phyloP scores from a whole-genome alignment of 2,113 vertebrate species.

The Egretta garzetta region DNA sequence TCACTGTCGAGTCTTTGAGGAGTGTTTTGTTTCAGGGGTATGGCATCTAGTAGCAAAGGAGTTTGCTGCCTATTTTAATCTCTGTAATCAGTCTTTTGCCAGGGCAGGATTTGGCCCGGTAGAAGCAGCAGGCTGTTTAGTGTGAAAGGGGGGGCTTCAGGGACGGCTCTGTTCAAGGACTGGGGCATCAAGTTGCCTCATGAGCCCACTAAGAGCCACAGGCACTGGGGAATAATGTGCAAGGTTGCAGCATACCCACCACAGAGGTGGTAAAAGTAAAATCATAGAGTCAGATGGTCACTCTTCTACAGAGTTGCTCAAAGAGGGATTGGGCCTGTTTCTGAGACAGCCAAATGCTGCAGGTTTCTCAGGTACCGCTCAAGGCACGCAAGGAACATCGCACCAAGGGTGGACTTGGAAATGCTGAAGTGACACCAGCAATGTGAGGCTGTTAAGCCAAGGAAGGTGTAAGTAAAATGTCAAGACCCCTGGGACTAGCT shows the following conservation, averaged over 20 bases:
- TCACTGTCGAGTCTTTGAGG: neutral
- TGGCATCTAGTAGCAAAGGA: neutral
- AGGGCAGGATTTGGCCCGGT: neutral
- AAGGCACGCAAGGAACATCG: neutral
- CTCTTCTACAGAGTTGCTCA: neutral
- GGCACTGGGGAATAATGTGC: neutral
- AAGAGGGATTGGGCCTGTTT: neutral
- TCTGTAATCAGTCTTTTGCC: neutral
- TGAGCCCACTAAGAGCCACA: fast-evolving
- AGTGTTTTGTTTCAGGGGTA: neutral
- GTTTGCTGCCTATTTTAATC: neutral
- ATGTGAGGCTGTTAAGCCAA: neutral
- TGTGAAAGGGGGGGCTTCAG: neutral
- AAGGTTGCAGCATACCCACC: neutral
- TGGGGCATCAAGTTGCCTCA: neutral
- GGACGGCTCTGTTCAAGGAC: neutral
- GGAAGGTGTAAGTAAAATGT: neutral
- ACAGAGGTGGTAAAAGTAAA: neutral
- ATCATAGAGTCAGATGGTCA: neutral
- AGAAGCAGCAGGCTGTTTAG: neutral
- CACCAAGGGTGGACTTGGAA: neutral
- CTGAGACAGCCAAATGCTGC: neutral
- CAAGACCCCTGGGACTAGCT: neutral
- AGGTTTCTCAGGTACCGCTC: neutral
- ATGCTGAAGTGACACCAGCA: neutral